Base-by-base conservation (phyloP, 2,888 invertebrate species). In the Nezara viridula region DNA sequence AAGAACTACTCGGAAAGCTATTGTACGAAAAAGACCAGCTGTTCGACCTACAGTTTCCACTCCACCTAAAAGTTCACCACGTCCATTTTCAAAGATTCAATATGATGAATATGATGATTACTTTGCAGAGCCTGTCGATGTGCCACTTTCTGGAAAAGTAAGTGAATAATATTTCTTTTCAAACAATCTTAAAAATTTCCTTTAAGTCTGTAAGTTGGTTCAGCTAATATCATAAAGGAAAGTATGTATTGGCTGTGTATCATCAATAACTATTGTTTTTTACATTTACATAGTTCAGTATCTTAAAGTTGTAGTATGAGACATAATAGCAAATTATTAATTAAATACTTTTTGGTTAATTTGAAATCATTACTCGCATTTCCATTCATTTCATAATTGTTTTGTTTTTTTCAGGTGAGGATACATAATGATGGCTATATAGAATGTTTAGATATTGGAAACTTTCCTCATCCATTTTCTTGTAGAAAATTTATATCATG, bases 401-500 rank as follows among this genome's bases (percentile, higher is more conserved):
- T 52, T 1, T 85, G 37, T 87, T 19, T 66, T 90, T 32, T 89
- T 87, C 88, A 88, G 88, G 91, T 95, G 47, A 92, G 95, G 86
- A 93, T 96, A 16, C 95, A 95, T 92, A 94, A 94, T n/a, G 94
- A 95, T 92, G 97, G 96, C 50, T 94, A 95, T 89, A 96, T 98
- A 91, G 96, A 96, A 91, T 98, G 98, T 92, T 93, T 97, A 90
- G 98, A 98, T 93, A 96, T 97, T 91, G 98, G 98, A 66, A 98
- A 97, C 93, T 98, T 98, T 93, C 96, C 98, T 0, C 98, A 98
- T 93, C 98, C 98, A 4, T 94, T 95, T 27, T 97, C 97, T 0
- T 98, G 98, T 93, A 96, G 96, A 93, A 97, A 97, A 93, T 98
- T 98, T 93, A 97, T 98, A 92, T 97, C 97, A 37, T 98, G 98